phyloP scores from a whole-genome alignment of 1,140 invertebrate genomes.

The Ceratitis capitata region DNA sequence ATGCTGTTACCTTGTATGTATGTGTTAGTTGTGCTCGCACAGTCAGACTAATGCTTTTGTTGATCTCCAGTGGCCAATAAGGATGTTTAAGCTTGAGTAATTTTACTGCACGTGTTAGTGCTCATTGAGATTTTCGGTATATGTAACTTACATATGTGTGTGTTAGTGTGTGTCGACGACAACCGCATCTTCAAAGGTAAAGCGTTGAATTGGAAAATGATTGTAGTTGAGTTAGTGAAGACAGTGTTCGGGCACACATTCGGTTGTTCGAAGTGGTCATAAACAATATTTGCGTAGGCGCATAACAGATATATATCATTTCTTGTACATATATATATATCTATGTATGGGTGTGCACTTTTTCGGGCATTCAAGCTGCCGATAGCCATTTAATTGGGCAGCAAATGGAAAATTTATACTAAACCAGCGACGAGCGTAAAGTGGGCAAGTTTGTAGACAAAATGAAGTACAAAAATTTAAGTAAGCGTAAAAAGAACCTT shows the following conservation, averaged over 20 bases:
- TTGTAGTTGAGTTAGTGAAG: slow-evolving; percentile 3
- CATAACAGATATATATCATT: neutral
- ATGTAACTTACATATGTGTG: neutral
- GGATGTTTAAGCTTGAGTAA: slow-evolving; percentile 7
- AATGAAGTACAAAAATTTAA: neutral
- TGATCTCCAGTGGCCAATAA: slow-evolving; percentile 35
- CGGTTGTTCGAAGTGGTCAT: neutral
- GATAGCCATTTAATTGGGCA: slow-evolving; percentile 27
- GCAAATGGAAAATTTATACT: slow-evolving; percentile 5
- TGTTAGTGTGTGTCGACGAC: neutral
- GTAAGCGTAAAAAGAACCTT: neutral
- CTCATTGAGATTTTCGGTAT: neutral
- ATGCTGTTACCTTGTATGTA: neutral
- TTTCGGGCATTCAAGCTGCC: neutral
- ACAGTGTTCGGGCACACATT: neutral
- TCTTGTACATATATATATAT: neutral
- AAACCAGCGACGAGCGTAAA: neutral
- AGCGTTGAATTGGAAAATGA: slow-evolving; percentile 31
- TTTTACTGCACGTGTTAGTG: neutral
- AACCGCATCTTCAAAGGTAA: slow-evolving; percentile 17
- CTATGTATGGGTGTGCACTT: neutral
- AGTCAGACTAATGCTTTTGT: slow-evolving; percentile 16
- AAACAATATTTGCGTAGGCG: slow-evolving; percentile 22
- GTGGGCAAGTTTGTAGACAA: neutral
- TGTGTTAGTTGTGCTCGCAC: neutral